Conservation (phyloP, 2,113 vertebrate species). For the Vulpes ferrilata region DNA sequence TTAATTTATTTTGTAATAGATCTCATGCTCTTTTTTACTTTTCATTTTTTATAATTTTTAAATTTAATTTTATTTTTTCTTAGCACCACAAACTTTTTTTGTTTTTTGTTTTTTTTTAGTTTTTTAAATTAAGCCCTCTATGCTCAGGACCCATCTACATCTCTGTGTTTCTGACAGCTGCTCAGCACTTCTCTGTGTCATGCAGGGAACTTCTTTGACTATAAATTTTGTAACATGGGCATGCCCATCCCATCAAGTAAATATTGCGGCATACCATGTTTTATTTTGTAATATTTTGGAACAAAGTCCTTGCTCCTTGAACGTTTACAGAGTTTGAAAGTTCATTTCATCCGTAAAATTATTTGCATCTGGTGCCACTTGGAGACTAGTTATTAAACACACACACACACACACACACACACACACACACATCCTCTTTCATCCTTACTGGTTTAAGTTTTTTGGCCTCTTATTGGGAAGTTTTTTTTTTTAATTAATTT, state of each 20-base stretch:
- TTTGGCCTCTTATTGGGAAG: not conserved
- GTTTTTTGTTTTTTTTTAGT: not conserved
- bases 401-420: not conserved
- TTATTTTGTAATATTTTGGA: not conserved
- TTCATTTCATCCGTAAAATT: not conserved
- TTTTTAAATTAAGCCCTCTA: not conserved
- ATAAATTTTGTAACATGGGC: not conserved
- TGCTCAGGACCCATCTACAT: no score
- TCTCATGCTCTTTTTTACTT: not conserved
- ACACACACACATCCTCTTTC: not conserved
- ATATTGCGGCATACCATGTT: not conserved
- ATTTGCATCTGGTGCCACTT: not conserved
- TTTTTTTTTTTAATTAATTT: not conserved
- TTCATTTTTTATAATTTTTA: not conserved
- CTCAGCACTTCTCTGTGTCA: rapidly evolving
- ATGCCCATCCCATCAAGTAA: not conserved
- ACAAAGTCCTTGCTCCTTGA: not conserved
- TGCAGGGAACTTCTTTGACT: not conserved
- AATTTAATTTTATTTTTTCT: not conserved
- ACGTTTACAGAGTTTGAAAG: not conserved
- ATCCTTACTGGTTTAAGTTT: not conserved
- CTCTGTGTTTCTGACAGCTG: not conserved
- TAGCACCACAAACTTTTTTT: not conserved
- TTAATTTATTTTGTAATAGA: not conserved
- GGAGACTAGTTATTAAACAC: not conserved